Evolutionary conservation across 1,140 invertebrate species (phyloP).

Genomic region (Micrasema longulum): DNA sequence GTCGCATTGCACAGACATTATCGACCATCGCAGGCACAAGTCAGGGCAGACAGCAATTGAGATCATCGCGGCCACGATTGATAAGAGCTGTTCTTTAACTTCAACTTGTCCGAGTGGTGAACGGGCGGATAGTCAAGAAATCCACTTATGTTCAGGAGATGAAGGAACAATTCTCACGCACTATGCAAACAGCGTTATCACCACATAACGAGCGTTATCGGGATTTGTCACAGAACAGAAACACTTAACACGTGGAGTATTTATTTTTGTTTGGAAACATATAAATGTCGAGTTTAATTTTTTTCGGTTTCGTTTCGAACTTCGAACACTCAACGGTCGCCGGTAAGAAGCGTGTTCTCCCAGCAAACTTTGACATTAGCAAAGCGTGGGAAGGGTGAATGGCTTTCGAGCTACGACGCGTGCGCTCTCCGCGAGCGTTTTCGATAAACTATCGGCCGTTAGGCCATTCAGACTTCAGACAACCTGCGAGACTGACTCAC

Average conservation of each 20-base stretch:
- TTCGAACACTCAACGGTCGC: conserved; percentile 20
- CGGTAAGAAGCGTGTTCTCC: conserved; percentile 4
- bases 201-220: too few relatives aligned
- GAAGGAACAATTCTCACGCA: too few relatives aligned
- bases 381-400: conserved; percentile 21
- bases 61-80: background rate
- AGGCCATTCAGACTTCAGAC: conserved; percentile 28
- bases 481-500: conserved; percentile 25
- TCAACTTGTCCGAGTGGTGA: too few relatives aligned
- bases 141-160: too few relatives aligned
- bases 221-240: conserved; percentile 31
- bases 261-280: background rate
- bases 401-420: conserved; percentile 14
- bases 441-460: conserved; percentile 26
- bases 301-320: conserved; percentile 27
- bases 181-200: too few relatives aligned
- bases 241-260: conserved; percentile 21
- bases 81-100: too few relatives aligned
- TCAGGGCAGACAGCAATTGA: conserved; percentile 5
- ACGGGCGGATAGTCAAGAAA: too few relatives aligned
- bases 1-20: conserved; percentile 19
- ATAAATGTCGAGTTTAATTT: background rate
- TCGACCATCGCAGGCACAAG: background rate
- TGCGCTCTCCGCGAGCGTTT: conserved; percentile 20
- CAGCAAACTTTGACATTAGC: conserved; percentile 45